phyloP scores from a whole-genome alignment of 2,797 vertebrate genomes.

The Sus cebifrons region DNA sequence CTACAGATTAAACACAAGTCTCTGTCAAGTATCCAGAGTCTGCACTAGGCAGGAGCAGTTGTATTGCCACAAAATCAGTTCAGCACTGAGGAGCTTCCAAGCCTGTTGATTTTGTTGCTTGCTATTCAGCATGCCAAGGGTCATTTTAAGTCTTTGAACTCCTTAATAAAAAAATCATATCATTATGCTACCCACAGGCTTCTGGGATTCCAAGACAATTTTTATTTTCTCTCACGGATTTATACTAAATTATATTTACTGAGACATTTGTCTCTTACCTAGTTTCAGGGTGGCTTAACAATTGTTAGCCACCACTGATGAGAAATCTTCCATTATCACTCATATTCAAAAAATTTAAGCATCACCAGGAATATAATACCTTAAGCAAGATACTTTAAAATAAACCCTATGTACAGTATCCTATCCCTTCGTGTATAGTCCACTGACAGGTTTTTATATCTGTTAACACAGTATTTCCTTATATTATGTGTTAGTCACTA shows the following conservation, averaged over 20 bases:
- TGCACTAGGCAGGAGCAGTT: background rate
- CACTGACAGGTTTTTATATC: background rate
- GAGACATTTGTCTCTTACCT: background rate
- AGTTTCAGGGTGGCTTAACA: background rate
- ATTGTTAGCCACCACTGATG: background rate
- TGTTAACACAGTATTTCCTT: background rate
- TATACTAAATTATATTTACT: background rate
- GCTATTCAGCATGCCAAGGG: background rate
- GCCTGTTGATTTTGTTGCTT: background rate
- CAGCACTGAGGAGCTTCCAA: background rate
- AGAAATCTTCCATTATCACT: background rate
- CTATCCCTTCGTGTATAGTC: background rate
- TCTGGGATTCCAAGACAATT: background rate
- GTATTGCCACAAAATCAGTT: background rate
- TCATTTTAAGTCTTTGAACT: background rate
- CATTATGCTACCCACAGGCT: background rate
- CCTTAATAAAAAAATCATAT: background rate
- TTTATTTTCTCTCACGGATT: background rate
- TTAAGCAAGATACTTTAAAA: background rate
- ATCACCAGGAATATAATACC: background rate
- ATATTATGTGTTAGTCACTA: background rate
- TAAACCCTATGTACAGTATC: background rate
- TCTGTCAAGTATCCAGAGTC: accelerated
- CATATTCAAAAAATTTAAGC: background rate
- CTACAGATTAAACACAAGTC: background rate